phyloP scores from a whole-genome alignment of 2,113 vertebrate genomes.

The Urocolius indicus region DNA sequence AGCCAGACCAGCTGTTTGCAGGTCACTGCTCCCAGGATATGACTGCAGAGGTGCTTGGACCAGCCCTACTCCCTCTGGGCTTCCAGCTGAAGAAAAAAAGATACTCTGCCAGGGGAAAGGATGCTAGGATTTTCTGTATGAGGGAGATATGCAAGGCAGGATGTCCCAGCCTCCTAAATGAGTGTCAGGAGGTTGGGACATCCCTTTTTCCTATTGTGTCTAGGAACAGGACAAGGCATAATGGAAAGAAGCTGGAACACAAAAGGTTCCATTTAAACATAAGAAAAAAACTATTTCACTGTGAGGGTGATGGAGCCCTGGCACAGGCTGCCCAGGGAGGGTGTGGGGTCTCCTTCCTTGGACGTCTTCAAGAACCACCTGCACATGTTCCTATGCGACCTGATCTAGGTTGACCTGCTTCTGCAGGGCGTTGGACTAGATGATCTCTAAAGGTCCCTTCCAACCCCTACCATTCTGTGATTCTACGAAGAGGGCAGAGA shows the following conservation, averaged over 20 bases:
- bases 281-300: too few relatives aligned
- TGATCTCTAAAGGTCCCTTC: not conserved
- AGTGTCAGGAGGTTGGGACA: too few relatives aligned
- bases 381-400: too few relatives aligned
- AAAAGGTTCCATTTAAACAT: too few relatives aligned
- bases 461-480: not conserved
- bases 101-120: not conserved
- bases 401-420: not conserved
- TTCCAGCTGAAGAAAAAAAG: not conserved
- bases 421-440: not conserved
- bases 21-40: fast-evolving
- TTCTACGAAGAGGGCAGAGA: not conserved
- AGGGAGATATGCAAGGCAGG: too few relatives aligned
- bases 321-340: not conserved
- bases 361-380: not conserved
- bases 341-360: not conserved
- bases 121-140: not conserved
- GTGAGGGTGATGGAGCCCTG: not conserved
- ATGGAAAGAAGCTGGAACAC: too few relatives aligned
- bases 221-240: too few relatives aligned
- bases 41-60: not conserved
- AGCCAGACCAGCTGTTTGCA: not conserved
- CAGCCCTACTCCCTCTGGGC: not conserved
- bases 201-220: too few relatives aligned
- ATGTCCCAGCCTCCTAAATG: too few relatives aligned